A percentile compares a stretch with the other conserved stretches of the same genome.
Conservation (phyloP, 2,888 invertebrate species). For the Hipparchia semele region DNA sequence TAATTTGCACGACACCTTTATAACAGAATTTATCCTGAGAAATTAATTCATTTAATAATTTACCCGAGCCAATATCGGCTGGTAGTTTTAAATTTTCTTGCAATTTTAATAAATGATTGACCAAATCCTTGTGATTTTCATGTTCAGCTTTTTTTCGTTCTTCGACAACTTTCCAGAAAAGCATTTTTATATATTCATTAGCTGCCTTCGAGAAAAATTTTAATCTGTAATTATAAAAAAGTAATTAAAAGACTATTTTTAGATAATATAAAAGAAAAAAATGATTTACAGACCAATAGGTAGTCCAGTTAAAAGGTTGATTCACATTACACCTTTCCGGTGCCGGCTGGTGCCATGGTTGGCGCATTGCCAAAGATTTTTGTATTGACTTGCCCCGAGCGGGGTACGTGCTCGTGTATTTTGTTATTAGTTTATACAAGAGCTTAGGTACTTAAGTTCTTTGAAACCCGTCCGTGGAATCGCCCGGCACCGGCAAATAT, state of each 20-base stretch:
- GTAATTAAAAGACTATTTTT: neutral
- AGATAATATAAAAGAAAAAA: neutral
- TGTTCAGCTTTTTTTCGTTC: conserved; percentile 52
- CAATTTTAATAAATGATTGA: conserved; percentile 63
- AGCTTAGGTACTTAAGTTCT: too few species aligned
- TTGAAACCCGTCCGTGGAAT: too few species aligned
- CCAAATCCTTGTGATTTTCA: conserved; percentile 57
- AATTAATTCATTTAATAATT: conserved; percentile 37
- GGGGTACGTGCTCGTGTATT: too few species aligned
- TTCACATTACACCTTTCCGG: too few species aligned
- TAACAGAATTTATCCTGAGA: neutral
- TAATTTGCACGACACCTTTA: neutral
- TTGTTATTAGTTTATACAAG: too few species aligned
- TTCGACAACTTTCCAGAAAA: conserved; percentile 59
- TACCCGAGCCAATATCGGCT: conserved; percentile 52
- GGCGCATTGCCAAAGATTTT: too few species aligned
- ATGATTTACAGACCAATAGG: too few species aligned
- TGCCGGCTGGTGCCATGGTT: too few species aligned
- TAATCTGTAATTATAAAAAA: conserved; percentile 49
- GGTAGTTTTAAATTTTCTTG: conserved; percentile 63
- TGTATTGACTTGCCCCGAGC: too few species aligned
- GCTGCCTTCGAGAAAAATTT: conserved; percentile 63
- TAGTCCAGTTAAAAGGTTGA: too few species aligned
- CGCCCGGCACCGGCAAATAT: too few species aligned
- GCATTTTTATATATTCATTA: conserved; percentile 58